Evolutionary conservation across 1,140 invertebrate genomes (phyloP), one percentile per base, ranked within the genome.

Genomic region (Zaprionus inermis): DNA sequence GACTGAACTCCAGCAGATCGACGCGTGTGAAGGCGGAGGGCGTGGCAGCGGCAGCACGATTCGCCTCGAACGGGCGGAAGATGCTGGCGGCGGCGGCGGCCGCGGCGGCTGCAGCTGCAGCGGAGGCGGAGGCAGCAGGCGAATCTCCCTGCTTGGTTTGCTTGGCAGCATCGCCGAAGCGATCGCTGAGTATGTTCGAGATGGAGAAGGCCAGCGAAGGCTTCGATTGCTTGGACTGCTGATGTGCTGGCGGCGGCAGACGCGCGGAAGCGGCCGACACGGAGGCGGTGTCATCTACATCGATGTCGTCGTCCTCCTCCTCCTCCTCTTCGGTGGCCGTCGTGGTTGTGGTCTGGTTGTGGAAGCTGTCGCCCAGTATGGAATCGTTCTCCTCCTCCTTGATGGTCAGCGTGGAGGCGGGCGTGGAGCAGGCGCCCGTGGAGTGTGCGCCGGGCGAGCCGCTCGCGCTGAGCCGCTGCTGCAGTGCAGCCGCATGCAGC

Each of bases 131-230:
- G 18, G 60, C 66, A 18, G 61, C 49, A 0, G 68, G 41, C 22
- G 71, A 46, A 5, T 78, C 78, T 22, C 41, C 63, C 56, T 55
- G 64, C 10, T 76, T 81, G 52, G 34, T 49, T 9, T 67, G 46
- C 51, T 81, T 83, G 54, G 71, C 71, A 9, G 60, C 71, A 56
- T 91, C 88, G 16, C 92, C 92, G 20, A 92, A 92, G 41, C 90
- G 90, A 78, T 92, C 91, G 71, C 91, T 92, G 6, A 92, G 65
- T 30, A 92, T 92, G 36, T 92, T 92, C 0, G 90, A 91, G n/a
- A 92, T 92, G 57, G 91, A 92, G 46, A 92, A 92, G 36, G 85
- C 89, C 59, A 92, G 75, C 54, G 90, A 78, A 0, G 90, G 91
- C 60, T 89, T 91, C 36, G 73, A 74, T 30, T 78, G 72, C 58